Evolutionary conservation across 2,888 invertebrate species (phyloP).

Genomic region (Meteorus cinctellus): DNA sequence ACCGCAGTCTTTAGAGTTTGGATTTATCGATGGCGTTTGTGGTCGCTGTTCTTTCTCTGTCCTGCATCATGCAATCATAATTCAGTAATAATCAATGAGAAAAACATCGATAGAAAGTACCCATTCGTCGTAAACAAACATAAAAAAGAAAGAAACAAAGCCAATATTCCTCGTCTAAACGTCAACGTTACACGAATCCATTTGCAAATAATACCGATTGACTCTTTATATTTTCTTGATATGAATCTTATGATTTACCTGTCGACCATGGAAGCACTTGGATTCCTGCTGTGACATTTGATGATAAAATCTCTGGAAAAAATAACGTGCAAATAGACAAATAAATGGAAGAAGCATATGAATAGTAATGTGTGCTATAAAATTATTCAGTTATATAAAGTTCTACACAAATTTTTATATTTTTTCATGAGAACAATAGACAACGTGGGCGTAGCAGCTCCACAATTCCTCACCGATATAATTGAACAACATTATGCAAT

Average conservation of each 20-base stretch:
- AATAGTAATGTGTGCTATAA: constrained; percentile 9
- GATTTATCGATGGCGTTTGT: constrained; percentile 70
- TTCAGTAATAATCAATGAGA: constrained; percentile 23
- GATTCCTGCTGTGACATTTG: constrained; percentile 74
- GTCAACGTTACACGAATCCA: neutral
- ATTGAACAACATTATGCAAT: constrained; percentile 30
- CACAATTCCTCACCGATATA: constrained; percentile 22
- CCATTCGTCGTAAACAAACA: neutral
- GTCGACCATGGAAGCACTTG: constrained; percentile 73
- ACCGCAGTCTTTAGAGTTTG: constrained; percentile 89
- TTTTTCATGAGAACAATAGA: constrained; percentile 5
- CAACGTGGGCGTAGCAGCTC: constrained; percentile 1
- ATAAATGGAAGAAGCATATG: constrained; percentile 14
- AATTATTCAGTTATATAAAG: constrained; percentile 13
- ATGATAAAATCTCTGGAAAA: constrained; percentile 72
- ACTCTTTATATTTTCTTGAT: neutral
- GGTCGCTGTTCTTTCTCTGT: constrained; percentile 68
- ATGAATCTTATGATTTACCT: constrained; percentile 60
- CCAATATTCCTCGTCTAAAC: neutral
- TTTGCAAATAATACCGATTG: constrained; percentile 2
- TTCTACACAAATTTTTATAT: neutral
- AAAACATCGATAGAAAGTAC: neutral
- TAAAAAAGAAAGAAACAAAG: neutral
- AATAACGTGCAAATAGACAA: constrained; percentile 2
- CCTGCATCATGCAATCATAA: constrained; percentile 53